These are phyloP conservation scores for Drosophila pseudoobscura DNA, from an alignment of 1,140 invertebrate species.

Conservation along the genomic window DNA sequence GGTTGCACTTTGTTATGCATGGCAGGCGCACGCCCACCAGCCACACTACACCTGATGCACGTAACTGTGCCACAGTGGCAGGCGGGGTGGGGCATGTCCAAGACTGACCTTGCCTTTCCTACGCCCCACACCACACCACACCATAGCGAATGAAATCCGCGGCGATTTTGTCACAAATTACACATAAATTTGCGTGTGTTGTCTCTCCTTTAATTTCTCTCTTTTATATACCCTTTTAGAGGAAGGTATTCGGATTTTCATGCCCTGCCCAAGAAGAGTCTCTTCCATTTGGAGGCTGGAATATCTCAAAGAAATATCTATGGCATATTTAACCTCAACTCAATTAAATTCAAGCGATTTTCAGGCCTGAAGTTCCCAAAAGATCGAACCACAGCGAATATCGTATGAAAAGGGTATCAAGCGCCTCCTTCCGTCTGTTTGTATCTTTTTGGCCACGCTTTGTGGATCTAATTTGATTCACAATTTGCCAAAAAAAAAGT, in stretches of 20 bases:
- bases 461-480: conserved; percentile 60
- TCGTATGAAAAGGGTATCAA: background rate
- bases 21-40: conserved; percentile 14
- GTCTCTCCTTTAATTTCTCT: too few species aligned
- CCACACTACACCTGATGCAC: conserved; percentile 18
- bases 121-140: too few species aligned
- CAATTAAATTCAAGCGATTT: too few species aligned
- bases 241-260: too few species aligned
- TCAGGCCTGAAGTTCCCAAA: too few species aligned
- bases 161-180: conserved; percentile 28
- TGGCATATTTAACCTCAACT: too few species aligned
- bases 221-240: too few species aligned
- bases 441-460: conserved; percentile 31
- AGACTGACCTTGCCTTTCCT: conserved; percentile 24
- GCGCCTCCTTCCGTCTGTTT: background rate
- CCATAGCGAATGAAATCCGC: conserved; percentile 22
- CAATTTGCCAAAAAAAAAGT: conserved; percentile 29
- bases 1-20: conserved; percentile 15
- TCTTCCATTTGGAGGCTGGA: too few species aligned
- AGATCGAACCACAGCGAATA: too few species aligned
- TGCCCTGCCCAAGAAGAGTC: too few species aligned
- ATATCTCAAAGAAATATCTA: too few species aligned
- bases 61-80: conserved; percentile 19
- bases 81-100: too few species aligned
- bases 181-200: background rate